Conservation (phyloP, 1,140 invertebrate species). For the Drosophila setifemur region DNA sequence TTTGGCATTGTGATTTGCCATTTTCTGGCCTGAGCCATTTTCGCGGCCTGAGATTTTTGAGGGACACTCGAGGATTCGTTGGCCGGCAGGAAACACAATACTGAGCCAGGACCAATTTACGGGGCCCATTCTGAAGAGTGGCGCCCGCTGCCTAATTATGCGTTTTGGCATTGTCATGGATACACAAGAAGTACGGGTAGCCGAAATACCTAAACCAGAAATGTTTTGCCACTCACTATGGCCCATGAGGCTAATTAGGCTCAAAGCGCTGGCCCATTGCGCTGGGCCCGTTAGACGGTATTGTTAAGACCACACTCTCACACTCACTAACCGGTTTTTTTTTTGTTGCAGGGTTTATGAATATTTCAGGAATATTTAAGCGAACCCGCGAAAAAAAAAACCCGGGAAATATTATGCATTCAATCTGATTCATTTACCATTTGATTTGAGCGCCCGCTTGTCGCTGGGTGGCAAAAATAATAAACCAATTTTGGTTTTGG, state of each 20-base stretch:
- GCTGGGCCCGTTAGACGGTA: conserved; percentile 36
- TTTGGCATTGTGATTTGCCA: conserved; percentile 6
- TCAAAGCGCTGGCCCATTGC: conserved; percentile 68
- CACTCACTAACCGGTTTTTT: conserved; percentile 10
- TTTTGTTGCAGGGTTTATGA: conserved; percentile 44
- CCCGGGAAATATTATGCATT: neutral
- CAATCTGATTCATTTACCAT: conserved; percentile 34
- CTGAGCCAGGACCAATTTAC: conserved; percentile 36
- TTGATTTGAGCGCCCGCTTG: conserved; percentile 24
- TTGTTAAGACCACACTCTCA: conserved; percentile 40
- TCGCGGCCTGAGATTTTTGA: conserved; percentile 14
- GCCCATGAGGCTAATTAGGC: conserved; percentile 74
- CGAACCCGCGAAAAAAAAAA: neutral
- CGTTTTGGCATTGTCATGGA: conserved; percentile 50
- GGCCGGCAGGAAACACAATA: conserved; percentile 28
- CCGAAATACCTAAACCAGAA: conserved; percentile 25
- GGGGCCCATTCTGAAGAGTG: conserved; percentile 31
- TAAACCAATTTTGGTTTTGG: conserved; percentile 35
- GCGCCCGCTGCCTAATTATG: conserved; percentile 67
- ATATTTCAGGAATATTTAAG: conserved; percentile 52
- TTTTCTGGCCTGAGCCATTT: conserved; percentile 17
- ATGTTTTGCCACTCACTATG: conserved; percentile 1
- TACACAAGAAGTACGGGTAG: too few relatives aligned
- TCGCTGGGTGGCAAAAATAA: conserved; percentile 19
- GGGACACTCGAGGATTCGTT: conserved; percentile 26